Evolutionary conservation across 2,113 vertebrate species (phyloP).

Genomic region (Nannobrachium achirus): DNA sequence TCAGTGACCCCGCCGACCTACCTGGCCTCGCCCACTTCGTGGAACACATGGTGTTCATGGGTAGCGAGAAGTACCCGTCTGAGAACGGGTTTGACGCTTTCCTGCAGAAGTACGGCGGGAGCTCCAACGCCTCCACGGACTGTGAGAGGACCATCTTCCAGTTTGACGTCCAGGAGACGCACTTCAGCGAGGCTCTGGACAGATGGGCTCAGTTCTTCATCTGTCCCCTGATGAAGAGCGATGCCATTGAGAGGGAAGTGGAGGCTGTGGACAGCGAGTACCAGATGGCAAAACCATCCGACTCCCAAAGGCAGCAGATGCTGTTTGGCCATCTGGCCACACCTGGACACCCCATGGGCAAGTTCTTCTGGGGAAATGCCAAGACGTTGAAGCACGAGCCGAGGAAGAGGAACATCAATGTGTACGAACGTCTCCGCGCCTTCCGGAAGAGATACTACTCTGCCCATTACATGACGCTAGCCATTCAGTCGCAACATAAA

Average conservation of each 20-base stretch:
- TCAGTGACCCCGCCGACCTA: conserved; percentile 94
- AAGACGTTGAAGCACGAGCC: conserved; percentile 93
- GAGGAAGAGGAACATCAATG: conserved; percentile 89
- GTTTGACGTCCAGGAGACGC: conserved; percentile 95
- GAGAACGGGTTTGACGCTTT: conserved; percentile 97
- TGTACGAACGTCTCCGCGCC: conserved; percentile 87
- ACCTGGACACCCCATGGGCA: conserved; percentile 94
- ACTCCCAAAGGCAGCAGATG: conserved; percentile 96
- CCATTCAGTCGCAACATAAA: conserved; percentile 96
- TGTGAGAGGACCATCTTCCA: conserved; percentile 96
- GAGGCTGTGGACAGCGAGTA: conserved; percentile 98
- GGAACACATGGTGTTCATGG: conserved; percentile 99
- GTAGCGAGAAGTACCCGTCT: conserved; percentile 95
- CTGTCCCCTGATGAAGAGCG: conserved; percentile 94
- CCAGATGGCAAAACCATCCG: conserved; percentile 93
- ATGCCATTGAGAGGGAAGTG: conserved; percentile 95
- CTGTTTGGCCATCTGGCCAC: conserved; percentile 96
- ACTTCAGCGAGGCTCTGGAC: conserved; percentile 94
- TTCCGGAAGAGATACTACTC: conserved; percentile 96
- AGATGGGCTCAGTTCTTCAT: conserved; percentile 99
- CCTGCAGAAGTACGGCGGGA: conserved; percentile 95
- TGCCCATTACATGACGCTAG: conserved; percentile 96
- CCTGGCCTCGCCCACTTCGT: conserved; percentile 98
- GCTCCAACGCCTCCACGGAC: conserved; percentile 96
- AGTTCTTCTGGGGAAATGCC: conserved; percentile 97